Conservation (phyloP, 2,113 vertebrate genomes). For the Platichthys flesus region DNA sequence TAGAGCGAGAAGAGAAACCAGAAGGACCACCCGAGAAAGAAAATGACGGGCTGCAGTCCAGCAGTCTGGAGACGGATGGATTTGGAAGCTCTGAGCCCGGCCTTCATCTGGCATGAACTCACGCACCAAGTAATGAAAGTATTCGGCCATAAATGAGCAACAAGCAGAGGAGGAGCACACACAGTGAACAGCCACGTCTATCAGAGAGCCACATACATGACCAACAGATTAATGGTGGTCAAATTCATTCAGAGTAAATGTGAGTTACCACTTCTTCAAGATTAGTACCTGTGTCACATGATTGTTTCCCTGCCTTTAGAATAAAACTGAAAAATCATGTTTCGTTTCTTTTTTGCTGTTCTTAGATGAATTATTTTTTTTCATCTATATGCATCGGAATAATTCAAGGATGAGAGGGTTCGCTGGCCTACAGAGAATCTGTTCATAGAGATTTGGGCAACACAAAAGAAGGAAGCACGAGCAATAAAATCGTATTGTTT, state of each 20-base stretch:
- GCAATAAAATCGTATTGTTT: too few species aligned
- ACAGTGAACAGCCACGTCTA: neutral
- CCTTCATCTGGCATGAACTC: conserved; percentile 17
- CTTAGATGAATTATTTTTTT: neutral
- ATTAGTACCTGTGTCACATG: neutral
- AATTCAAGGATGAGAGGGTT: too few species aligned
- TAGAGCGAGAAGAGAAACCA: conserved; percentile 9
- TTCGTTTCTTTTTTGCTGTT: neutral
- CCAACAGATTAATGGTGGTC: neutral
- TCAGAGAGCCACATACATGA: neutral
- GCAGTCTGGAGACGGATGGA: conserved; percentile 8
- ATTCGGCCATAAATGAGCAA: neutral
- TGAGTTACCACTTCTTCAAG: neutral
- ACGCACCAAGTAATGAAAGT: neutral
- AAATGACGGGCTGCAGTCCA: conserved; percentile 22
- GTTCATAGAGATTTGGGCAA: too few species aligned
- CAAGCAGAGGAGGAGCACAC: neutral
- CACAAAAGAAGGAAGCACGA: too few species aligned
- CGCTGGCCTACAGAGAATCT: too few species aligned
- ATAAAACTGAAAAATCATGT: neutral
- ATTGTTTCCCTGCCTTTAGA: neutral
- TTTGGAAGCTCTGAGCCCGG: conserved; percentile 14
- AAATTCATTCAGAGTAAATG: neutral
- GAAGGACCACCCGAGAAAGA: neutral
- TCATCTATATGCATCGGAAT: too few species aligned